Percentiles rank a stretch among this genome's conserved stretches.
phyloP scores from a whole-genome alignment of 2,797 vertebrate genomes.

The Bradypus variegatus region DNA sequence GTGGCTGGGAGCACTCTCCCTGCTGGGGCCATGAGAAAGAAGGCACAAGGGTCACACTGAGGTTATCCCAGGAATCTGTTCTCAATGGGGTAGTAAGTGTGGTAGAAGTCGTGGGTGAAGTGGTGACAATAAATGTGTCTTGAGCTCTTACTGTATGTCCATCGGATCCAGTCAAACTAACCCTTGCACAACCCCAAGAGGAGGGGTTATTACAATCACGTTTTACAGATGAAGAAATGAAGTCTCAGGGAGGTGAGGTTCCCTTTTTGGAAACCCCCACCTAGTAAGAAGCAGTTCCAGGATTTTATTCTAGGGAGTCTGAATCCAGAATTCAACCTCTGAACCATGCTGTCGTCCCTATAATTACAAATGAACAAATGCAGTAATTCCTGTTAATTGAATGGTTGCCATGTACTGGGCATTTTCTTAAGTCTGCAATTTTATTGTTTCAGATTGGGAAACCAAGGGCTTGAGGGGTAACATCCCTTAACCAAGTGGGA shows the following conservation, averaged over 20 bases:
- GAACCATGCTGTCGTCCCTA: neutral
- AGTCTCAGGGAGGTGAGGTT: neutral
- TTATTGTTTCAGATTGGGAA: neutral
- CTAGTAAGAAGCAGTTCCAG: neutral
- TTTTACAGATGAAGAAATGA: neutral
- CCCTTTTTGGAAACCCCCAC: neutral
- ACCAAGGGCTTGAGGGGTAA: neutral
- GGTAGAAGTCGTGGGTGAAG: neutral
- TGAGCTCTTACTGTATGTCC: neutral
- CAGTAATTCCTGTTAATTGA: neutral
- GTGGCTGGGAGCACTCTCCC: neutral
- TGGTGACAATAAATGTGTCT: accelerated
- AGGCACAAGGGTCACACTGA: neutral
- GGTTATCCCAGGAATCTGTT: neutral
- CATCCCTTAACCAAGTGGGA: neutral
- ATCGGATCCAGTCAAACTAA: accelerated
- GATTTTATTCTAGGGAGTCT: neutral
- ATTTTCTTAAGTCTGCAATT: accelerated
- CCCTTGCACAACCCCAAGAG: neutral
- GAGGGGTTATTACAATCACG: neutral
- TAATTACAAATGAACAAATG: neutral
- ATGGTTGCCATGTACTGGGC: neutral
- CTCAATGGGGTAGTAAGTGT: neutral
- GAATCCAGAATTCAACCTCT: neutral
- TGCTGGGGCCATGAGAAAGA: neutral